Base-by-base conservation (phyloP, 2,113 vertebrate species). In the Hemicordylus capensis region DNA sequence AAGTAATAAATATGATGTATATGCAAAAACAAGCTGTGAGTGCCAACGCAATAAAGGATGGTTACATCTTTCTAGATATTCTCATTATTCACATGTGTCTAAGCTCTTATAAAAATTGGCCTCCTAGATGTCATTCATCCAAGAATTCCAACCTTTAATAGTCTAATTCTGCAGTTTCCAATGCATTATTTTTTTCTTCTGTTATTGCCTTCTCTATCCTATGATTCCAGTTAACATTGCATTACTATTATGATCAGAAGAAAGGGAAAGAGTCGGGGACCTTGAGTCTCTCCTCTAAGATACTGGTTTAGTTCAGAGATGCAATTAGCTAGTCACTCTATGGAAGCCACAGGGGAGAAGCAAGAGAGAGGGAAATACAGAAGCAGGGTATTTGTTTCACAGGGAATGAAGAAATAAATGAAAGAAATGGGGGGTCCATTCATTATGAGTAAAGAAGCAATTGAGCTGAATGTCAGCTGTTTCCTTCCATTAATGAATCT, bases 61-160 rank as follows among this genome's bases (percentile, higher is more conserved):
- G 67, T 72, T 79, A 85, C 70, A 66, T 61, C 66, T 78, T 85
- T 28, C 84, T 78, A 64, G 76, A 79, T 72, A 44, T 78, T 85
- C 76, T 78, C 76, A 72, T 85, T 85, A 72, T 70, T 85, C 76
- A 85, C 34, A 70, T 72, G 75, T 79, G 83, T 79, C 76, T 34
- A 67, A 39, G 66, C 83, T 78, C 42, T 72, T 85, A 70, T 59
- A 85, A 79, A 85, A 85, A 85, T 70, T 78, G 83, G 76, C 66
- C 64, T 72, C 75, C 22, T 59, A 22, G 9, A 85, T 70, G 39
- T 46, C 84, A 85, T 85, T 85, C 75, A 70, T 70, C 64, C 76
- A 61, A 76, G 75, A 85, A 70, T 85, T 59, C 66, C 51, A 61
- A 66, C 63, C 70, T 46, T 79, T 79, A 79, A 79, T 85, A 72